Evolutionary conservation across 2,888 invertebrate genomes (phyloP), one percentile per base, ranked within the genome.

Genomic region (Nomada fucata): DNA sequence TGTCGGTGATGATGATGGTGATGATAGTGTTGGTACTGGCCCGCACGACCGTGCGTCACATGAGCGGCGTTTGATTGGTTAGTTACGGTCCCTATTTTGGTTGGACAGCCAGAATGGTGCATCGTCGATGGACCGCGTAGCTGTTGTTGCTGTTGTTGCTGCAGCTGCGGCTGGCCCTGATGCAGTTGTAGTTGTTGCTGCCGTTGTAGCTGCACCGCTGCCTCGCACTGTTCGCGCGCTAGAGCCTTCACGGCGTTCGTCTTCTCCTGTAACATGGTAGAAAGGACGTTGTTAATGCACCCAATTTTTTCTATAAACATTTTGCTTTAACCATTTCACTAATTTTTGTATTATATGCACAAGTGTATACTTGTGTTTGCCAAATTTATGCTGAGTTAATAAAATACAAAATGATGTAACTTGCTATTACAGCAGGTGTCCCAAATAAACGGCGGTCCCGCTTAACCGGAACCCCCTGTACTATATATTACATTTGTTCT

Each of bases 181-280:
- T 89, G 90, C 74, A 92, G 92, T 50, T 91, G 91, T 61, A 91
- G 89, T 59, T 89, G 91, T 50, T 93, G 93, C 23, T 92, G 93
- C 10, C 92, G 92, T 53, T 92, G 92, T 68, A 92, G 81, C 61
- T 92, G 92, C 4, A 90, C 91, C 26, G 93, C 93, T 0, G 93
- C 93, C 74, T 93, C 93, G 89, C 92, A 93, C 71, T 93, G 93
- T 47, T 93, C 93, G 42, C 93, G 91, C 36, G 95, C 95, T 11
- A 95, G 92, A 11, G 96, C 96, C 90, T 96, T 96, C 47, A 97
- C 97, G 71, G 97, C 96, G 89, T 97, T 97, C 0, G 97, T 97
- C 94, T 97, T 97, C 93, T 97, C 97, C 94, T 94, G 87, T 0
- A 85, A 83, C n/a, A 53, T n/a, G 10, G 20, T 20, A 53, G 53